Base-by-base conservation (phyloP, 2,888 invertebrate genomes). In the Lacanobia wlatinum region DNA sequence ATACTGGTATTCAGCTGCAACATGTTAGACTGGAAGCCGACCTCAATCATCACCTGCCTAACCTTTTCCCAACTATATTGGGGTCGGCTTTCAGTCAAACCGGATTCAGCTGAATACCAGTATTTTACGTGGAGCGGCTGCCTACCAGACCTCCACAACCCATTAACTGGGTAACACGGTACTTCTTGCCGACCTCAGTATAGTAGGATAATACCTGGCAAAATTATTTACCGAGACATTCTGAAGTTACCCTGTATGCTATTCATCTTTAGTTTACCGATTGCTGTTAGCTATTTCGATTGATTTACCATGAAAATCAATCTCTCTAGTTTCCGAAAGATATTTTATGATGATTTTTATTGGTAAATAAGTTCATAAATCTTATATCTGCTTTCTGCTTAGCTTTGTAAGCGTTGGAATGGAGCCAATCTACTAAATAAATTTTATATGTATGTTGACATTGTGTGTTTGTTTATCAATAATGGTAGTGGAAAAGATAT, bases 301-400 rank as follows among this genome's bases (percentile, higher is more conserved):
- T 72, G 65, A 81, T 83, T 85, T 67, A 73, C n/a, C 48, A 73
- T 43, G 63, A 73, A 65, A 64, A 74, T 70, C 64, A 53, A 65
- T 68, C 59, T 58, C 21, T 34, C 60, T 76, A 71, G 65, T 81
- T 76, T 85, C 70, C 53, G 46, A 79, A 73, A 60, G 8, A 73
- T 76, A 74, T 72, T 72, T 78, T 64, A 75, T 63, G 62, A 55
- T 77, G 63, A 73, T 84, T 77, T 85, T 84, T 81, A 84, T 79
- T 59, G 66, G 62, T 77, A 73, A 84, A 76, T 77, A 86, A 76
- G 70, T 70, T 79, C 72, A 86, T 84, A 82, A 86, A 86, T 84
- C 74, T 59, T 52, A 48, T 69, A 70, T 62, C 18, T 70, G 75
- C 82, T 79, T 80, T 40, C 40, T 76, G 70, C 50, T 40, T 76